Percentiles rank a stretch among this genome's conserved stretches.
phyloP scores from a whole-genome alignment of 2,797 vertebrate species.

The Sebastes minor region DNA sequence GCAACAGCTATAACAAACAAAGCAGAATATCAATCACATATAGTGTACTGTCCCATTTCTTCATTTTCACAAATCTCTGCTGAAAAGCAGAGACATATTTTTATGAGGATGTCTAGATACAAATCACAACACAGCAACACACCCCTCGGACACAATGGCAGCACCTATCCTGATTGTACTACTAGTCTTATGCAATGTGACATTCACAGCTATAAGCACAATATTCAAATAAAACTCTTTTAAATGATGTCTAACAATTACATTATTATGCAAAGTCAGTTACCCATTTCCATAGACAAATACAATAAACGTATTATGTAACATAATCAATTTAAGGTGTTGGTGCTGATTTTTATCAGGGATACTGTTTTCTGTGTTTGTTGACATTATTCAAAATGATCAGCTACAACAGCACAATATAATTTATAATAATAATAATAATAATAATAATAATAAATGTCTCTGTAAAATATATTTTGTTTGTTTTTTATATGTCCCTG shows the following conservation, averaged over 20 bases:
- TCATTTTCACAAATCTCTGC: not conserved
- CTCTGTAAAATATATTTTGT: too few relatives aligned
- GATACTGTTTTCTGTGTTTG: not conserved
- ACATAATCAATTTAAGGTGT: not conserved
- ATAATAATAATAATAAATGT: too few relatives aligned
- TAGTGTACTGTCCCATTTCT: too few relatives aligned
- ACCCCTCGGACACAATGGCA: not conserved
- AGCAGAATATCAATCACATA: not conserved
- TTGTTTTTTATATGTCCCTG: too few relatives aligned
- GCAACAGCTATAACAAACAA: not conserved
- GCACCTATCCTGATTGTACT: not conserved
- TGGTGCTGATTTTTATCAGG: not conserved
- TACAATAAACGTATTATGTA: not conserved
- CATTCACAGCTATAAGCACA: not conserved
- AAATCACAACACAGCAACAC: not conserved
- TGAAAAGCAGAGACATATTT: not conserved
- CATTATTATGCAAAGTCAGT: not conserved
- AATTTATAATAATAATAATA: not conserved
- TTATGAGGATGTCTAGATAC: not conserved
- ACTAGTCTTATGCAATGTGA: not conserved
- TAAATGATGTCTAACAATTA: not conserved
- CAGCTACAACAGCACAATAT: not conserved
- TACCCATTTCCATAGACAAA: not conserved
- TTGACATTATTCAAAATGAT: not conserved
- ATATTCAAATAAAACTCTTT: not conserved